Evolutionary conservation across 2,888 invertebrate genomes (phyloP).

Genomic region (Asteroscopus sphinx): DNA sequence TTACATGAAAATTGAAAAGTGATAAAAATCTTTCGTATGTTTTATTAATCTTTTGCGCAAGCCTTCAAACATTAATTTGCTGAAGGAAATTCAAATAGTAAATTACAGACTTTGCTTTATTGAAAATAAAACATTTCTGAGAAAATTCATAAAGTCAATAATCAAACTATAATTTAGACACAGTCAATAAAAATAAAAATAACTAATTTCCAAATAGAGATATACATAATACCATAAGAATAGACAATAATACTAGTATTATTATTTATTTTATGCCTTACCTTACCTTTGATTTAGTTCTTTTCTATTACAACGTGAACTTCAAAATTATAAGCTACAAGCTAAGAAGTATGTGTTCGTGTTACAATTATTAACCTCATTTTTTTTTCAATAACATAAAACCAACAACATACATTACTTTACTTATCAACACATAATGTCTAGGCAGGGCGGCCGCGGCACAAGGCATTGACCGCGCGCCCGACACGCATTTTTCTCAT

Average conservation of each 20-base stretch:
- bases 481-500: conserved; percentile 71
- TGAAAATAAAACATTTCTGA: background rate
- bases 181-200: too few relatives aligned
- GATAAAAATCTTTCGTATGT: conserved; percentile 39
- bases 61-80: conserved; percentile 10
- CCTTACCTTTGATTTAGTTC: background rate
- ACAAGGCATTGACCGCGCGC: conserved; percentile 66
- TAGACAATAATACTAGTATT: too few relatives aligned
- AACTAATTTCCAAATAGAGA: too few relatives aligned
- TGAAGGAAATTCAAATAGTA: conserved; percentile 17
- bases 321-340: too few relatives aligned
- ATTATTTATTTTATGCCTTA: too few relatives aligned
- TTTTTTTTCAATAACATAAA: conserved; percentile 29
- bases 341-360: conserved; percentile 32
- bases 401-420: conserved; percentile 14
- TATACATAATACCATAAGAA: too few relatives aligned
- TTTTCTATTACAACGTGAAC: conserved; percentile 22
- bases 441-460: conserved; percentile 25
- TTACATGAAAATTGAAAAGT: conserved; percentile 37
- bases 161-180: too few relatives aligned
- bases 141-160: background rate
- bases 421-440: conserved; percentile 38
- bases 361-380: conserved; percentile 29
- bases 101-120: conserved; percentile 9
- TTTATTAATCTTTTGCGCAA: conserved; percentile 9